phyloP scores from a whole-genome alignment of 2,888 invertebrate species.

The Pomacea canaliculata region DNA sequence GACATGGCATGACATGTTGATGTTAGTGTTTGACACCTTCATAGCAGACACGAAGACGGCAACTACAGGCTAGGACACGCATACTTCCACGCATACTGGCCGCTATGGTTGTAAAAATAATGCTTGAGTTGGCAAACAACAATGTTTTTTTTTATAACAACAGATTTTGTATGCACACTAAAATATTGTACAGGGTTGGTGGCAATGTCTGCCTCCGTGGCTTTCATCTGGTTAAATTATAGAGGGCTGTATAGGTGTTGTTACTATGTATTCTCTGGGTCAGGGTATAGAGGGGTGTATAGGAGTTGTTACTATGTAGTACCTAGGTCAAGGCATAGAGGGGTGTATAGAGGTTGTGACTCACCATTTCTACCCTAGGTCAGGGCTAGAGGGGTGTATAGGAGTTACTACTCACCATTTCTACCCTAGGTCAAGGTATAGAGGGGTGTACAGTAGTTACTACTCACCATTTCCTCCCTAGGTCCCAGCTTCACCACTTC shows the following conservation, averaged over 20 bases:
- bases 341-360: not conserved
- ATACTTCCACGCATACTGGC: too few relatives aligned
- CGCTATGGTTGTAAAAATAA: too few relatives aligned
- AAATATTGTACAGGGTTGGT: not conserved
- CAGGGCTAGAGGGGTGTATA: not conserved
- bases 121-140: too few relatives aligned
- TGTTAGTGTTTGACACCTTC: too few relatives aligned
- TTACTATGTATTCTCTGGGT: too few relatives aligned
- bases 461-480: slow-evolving; percentile 21
- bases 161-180: not conserved
- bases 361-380: slow-evolving; percentile 11
- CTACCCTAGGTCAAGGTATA: not conserved
- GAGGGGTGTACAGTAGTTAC: not conserved
- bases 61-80: too few relatives aligned
- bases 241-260: too few relatives aligned
- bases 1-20: too few relatives aligned
- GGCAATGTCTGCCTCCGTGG: not conserved
- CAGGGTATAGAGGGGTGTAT: too few relatives aligned
- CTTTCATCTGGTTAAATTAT: not conserved
- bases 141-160: not conserved
- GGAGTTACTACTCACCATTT: slow-evolving; percentile 9
- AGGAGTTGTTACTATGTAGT: too few relatives aligned
- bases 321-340: too few relatives aligned
- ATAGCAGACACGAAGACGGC: too few relatives aligned
- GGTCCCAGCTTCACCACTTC: slow-evolving; percentile 13